Evolutionary conservation across 2,888 invertebrate species (phyloP).

Genomic region (Epistrophe eligans): DNA sequence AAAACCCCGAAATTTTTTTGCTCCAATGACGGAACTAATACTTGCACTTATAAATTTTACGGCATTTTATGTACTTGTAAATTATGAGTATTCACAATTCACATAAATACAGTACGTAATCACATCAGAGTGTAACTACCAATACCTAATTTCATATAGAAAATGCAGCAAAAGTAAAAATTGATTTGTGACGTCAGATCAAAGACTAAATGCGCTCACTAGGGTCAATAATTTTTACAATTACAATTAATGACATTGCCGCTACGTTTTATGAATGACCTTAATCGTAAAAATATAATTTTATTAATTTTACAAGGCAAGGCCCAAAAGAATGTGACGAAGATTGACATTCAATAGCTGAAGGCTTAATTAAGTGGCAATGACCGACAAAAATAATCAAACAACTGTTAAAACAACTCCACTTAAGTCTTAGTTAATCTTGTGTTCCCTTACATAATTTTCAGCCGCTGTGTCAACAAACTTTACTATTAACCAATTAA

Average conservation of each 20-base stretch:
- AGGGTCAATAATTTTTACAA: too few relatives aligned
- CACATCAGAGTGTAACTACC: too few relatives aligned
- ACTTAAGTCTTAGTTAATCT: slow-evolving; percentile 18
- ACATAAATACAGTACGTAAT: too few relatives aligned
- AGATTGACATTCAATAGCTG: slow-evolving; percentile 11
- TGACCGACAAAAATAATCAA: slow-evolving; percentile 31
- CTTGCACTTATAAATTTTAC: too few relatives aligned
- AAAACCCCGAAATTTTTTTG: too few relatives aligned
- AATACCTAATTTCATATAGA: too few relatives aligned
- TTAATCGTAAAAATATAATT: not conserved
- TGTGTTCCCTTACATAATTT: slow-evolving; percentile 40
- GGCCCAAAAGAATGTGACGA: slow-evolving; percentile 33
- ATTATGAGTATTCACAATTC: too few relatives aligned
- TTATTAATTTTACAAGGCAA: not conserved
- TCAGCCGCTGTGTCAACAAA: slow-evolving; percentile 1
- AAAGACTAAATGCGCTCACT: too few relatives aligned
- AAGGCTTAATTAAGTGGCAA: slow-evolving; percentile 24
- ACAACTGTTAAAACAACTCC: slow-evolving; percentile 16
- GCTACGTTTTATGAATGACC: not conserved
- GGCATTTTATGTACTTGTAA: too few relatives aligned
- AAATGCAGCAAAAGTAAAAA: too few relatives aligned
- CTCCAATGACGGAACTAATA: too few relatives aligned
- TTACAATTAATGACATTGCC: not conserved
- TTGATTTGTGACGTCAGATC: too few relatives aligned
- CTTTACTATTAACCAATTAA: not conserved